Percentiles rank a stretch among this genome's conserved stretches.
Evolutionary conservation across 2,113 vertebrate genomes (phyloP).

Genomic region (Megaleporinus macrocephalus): DNA sequence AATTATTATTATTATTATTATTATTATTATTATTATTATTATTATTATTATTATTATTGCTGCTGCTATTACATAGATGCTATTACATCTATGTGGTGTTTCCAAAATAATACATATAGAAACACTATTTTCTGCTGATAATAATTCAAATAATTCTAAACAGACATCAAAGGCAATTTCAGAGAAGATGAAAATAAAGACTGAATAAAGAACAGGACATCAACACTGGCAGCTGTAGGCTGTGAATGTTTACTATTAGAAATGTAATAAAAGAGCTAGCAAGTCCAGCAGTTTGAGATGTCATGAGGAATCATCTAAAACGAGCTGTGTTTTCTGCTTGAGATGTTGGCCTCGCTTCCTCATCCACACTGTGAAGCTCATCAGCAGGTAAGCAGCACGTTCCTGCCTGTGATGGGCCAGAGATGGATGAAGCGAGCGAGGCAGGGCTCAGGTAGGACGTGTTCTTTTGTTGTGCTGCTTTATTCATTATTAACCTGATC

Average conservation of each 20-base stretch:
- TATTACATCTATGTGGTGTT: no score
- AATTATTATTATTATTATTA: no score
- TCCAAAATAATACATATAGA: no score
- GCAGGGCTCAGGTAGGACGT: constrained; percentile 63
- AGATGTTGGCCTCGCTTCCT: background rate
- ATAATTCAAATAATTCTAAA: no score
- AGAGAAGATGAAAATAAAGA: no score
- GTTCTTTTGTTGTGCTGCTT: constrained; percentile 76
- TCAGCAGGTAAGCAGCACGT: constrained; percentile 23
- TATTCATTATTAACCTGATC: constrained; percentile 83
- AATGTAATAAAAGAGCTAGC: background rate
- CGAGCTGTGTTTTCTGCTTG: no score
- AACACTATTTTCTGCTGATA: no score
- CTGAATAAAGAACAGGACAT: no score
- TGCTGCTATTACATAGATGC: no score
- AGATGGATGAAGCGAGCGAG: constrained; percentile 32
- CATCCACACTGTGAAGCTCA: background rate
- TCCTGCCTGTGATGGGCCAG: background rate
- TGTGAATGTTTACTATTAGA: background rate
- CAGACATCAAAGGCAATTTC: no score
- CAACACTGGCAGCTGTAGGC: background rate
- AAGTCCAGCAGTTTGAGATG: background rate
- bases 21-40: no score
- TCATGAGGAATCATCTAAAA: background rate
- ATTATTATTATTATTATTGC: no score